Conservation (phyloP, 2,113 vertebrate species). For the Zeus faber region DNA sequence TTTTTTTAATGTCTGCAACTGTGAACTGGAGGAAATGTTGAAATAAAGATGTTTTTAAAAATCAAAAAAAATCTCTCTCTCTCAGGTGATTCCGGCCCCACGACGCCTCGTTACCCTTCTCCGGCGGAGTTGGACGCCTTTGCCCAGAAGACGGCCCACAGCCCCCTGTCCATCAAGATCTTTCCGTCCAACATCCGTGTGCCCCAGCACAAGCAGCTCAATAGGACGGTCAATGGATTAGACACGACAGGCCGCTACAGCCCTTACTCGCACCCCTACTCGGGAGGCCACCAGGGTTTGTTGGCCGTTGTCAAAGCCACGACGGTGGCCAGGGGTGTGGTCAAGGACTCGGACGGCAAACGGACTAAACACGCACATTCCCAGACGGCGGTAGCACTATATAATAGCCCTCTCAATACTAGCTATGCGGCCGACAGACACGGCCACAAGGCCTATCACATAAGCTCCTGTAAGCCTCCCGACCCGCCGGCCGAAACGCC, state of each 20-base stretch:
- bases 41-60: too few species aligned
- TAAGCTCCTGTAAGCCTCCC: constrained; percentile 77
- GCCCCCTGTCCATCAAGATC: constrained; percentile 95
- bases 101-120: constrained; percentile 88
- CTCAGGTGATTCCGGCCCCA: constrained; percentile 78
- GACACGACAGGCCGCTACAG: constrained; percentile 90
- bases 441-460: constrained; percentile 77
- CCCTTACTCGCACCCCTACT: constrained; percentile 79
- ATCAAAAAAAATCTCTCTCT: too few species aligned
- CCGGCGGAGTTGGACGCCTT: constrained; percentile 95
- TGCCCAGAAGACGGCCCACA: constrained; percentile 92
- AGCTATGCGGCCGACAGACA: constrained; percentile 80
- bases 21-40: too few species aligned
- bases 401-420: constrained; percentile 77
- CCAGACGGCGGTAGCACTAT: constrained; percentile 84
- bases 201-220: constrained; percentile 95
- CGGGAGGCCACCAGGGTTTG: constrained; percentile 84
- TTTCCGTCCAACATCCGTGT: constrained; percentile 93
- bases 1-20: too few species aligned
- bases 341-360: constrained; percentile 90
- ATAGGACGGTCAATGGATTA: constrained; percentile 91
- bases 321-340: constrained; percentile 70
- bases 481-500: constrained; percentile 75
- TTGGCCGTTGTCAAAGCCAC: constrained; percentile 85
- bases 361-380: constrained; percentile 86